Evolutionary conservation across 2,888 invertebrate species (phyloP), one percentile per base, ranked within the genome.

Genomic region (Seira sanloemensis): DNA sequence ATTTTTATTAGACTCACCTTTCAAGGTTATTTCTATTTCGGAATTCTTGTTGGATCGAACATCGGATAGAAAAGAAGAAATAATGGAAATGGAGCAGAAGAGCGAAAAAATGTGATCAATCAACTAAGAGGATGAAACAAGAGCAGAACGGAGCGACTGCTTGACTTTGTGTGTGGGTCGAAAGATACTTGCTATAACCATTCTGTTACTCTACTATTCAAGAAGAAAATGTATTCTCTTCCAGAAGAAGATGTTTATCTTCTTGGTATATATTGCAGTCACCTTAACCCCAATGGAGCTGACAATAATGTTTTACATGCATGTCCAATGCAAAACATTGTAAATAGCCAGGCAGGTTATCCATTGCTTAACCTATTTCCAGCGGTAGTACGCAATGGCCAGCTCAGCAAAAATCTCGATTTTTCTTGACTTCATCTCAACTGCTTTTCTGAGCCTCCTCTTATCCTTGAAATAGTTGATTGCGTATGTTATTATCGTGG

Each of bases 391-490:
- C n/a, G n/a, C n/a, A n/a, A n/a, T 24, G 50, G 21, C 50, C 50
- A n/a, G 37, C 37, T 4, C 12, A 37, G 37, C 37, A 12, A 12
- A 37, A 37, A 37, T 12, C 37, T 37, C 4, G 23, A 72, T 23
- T 72, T 72, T 72, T 72, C n/a, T 50, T 19, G 37, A 19, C 37
- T 12, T 69, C 69, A 69, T 68, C 68, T n/a, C n/a, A n/a, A n/a
- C n/a, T n/a, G n/a, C 37, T 37, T 37, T 37, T 37, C 12, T 21
- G 23, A 16, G 19, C 66, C 75, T 74, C 66, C 75, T 77, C 62
- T 78, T 78, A 78, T 78, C 78, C 78, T 78, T 78, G 78, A 78
- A 78, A 78, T 71, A 78, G 37, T 72, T 78, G 78, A 78, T 78
- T 78, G 72, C 37, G 58, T 72, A 12, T 37, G 25, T 71, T 78